phyloP scores from a whole-genome alignment of 1,140 invertebrate genomes.

The Leucophenga varia region DNA sequence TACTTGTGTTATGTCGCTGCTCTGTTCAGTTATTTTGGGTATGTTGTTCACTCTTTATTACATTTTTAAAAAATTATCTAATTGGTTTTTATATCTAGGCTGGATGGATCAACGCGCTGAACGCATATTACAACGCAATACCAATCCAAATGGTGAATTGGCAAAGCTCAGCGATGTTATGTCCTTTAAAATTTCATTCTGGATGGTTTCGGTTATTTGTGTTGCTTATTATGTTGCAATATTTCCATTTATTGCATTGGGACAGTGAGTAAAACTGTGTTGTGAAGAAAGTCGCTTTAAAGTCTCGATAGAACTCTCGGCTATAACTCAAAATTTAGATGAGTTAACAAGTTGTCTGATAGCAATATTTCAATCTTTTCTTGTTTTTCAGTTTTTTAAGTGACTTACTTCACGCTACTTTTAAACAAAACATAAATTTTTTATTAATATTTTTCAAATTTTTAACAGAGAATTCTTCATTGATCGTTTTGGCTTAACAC shows the following conservation, averaged over 20 bases:
- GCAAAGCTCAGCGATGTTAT: conserved; percentile 81
- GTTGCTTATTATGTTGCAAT: conserved; percentile 96
- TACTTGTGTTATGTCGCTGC: conserved; percentile 81
- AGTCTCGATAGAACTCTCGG: too few relatives aligned
- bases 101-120: conserved; percentile 87
- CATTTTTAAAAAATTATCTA: too few relatives aligned
- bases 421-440: neutral
- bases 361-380: too few relatives aligned
- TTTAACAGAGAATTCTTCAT: conserved; percentile 74
- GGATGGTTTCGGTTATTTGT: conserved; percentile 87
- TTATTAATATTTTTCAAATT: neutral
- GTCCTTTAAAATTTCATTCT: conserved; percentile 83
- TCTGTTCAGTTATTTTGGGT: conserved; percentile 75
- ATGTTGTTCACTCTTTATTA: too few relatives aligned
- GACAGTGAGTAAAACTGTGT: conserved; percentile 71
- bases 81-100: conserved; percentile 31
- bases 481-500: conserved; percentile 74
- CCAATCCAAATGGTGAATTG: conserved; percentile 65
- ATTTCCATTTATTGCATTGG: conserved; percentile 93
- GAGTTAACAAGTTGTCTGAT: too few relatives aligned
- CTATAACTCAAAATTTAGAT: too few relatives aligned
- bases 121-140: conserved; percentile 69
- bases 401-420: too few relatives aligned
- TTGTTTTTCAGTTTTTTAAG: too few relatives aligned
- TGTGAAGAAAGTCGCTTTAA: too few relatives aligned